Evolutionary conservation across 2,888 invertebrate species (phyloP).

Genomic region (Hermaeophaga mercurialis): DNA sequence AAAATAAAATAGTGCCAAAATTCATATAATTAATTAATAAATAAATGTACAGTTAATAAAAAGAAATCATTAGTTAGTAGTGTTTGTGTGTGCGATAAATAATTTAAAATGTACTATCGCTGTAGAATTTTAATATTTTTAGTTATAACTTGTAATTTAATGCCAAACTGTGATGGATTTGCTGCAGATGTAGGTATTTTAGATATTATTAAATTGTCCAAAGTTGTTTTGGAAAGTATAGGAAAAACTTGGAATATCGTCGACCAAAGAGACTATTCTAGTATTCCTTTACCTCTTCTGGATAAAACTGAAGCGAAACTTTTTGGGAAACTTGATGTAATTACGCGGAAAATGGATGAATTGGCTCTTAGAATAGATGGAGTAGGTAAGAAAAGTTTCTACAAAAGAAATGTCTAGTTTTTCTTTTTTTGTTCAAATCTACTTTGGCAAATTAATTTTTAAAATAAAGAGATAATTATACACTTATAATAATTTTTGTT

Average conservation of each 20-base stretch:
- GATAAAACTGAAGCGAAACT: slow-evolving; percentile 67
- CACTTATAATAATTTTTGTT: no score
- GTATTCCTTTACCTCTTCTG: slow-evolving; percentile 66
- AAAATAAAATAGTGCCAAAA: no score
- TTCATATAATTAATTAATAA: no score
- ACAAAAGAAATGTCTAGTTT: no score
- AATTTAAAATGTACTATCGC: slow-evolving; percentile 17
- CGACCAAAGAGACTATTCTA: slow-evolving; percentile 60
- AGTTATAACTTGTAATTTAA: slow-evolving; percentile 21
- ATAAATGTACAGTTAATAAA: no score
- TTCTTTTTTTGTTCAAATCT: no score
- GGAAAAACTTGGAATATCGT: slow-evolving; percentile 69
- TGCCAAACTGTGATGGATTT: slow-evolving; percentile 23
- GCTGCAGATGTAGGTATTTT: slow-evolving; percentile 59
- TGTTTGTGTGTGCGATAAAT: neutral
- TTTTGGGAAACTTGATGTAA: slow-evolving; percentile 59
- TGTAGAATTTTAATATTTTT: slow-evolving; percentile 15
- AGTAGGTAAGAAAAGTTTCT: slow-evolving; percentile 46
- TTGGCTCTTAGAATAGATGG: slow-evolving; percentile 51
- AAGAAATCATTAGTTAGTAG: neutral
- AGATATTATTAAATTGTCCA: slow-evolving; percentile 64
- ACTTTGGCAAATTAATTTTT: no score
- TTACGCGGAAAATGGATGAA: slow-evolving; percentile 54
- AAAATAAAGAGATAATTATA: no score
- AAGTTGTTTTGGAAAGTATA: slow-evolving; percentile 66